Evolutionary conservation across 2,113 vertebrate species (phyloP).

Genomic region (Calidris pygmaea): DNA sequence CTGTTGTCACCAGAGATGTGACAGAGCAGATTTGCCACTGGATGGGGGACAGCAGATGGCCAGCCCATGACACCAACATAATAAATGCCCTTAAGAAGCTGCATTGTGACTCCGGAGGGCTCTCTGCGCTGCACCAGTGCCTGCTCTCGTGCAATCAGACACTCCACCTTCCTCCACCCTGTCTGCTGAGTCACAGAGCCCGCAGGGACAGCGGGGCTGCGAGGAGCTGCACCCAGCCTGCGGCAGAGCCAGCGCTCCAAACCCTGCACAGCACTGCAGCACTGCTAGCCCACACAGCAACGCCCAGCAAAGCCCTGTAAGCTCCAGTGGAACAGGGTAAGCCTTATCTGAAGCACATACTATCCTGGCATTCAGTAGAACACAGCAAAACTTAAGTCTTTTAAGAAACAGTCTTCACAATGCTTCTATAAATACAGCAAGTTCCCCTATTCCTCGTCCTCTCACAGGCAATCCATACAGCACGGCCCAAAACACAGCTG

Average conservation of each 20-base stretch:
- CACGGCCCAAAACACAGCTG: neutral
- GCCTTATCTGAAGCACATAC: neutral
- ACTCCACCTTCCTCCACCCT: neutral
- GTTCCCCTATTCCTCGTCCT: neutral
- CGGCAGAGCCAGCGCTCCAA: neutral
- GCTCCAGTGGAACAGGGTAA: neutral
- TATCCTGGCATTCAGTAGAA: neutral
- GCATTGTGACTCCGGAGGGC: neutral
- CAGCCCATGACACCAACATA: neutral
- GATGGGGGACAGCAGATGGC: neutral
- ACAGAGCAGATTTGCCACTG: conserved; percentile 1
- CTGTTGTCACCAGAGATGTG: conserved; percentile 24
- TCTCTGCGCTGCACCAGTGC: neutral
- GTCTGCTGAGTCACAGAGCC: conserved; percentile 67
- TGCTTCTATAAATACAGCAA: neutral
- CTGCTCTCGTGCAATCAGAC: conserved; percentile 10
- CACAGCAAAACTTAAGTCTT: neutral
- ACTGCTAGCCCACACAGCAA: neutral
- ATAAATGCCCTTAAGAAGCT: neutral
- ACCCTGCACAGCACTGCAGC: neutral
- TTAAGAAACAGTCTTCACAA: neutral
- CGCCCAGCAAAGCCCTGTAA: neutral
- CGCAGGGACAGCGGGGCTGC: conserved; percentile 13
- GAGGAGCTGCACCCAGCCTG: neutral
- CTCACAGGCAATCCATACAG: neutral